Percentiles rank a stretch among this genome's conserved stretches.
These are phyloP conservation scores for Chloropsis cyanopogon DNA, from an alignment of 2,113 vertebrate genomes.

Conservation along the genomic window DNA sequence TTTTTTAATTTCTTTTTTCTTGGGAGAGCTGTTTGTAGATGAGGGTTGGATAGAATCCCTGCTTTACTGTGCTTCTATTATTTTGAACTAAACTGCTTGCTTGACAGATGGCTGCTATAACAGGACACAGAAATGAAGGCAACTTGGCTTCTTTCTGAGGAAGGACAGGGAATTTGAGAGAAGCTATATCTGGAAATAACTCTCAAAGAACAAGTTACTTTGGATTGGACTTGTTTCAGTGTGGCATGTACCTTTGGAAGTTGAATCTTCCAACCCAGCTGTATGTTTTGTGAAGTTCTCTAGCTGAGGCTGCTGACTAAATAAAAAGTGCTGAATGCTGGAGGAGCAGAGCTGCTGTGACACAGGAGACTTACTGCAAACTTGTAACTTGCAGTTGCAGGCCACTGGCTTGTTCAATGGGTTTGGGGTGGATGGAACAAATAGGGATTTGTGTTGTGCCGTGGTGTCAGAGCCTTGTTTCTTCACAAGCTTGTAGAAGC, in stretches of 20 bases:
- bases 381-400: background rate
- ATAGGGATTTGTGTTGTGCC: background rate
- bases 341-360: background rate
- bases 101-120: conserved; percentile 8
- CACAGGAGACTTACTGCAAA: background rate
- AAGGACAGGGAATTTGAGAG: background rate
- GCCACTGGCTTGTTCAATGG: background rate
- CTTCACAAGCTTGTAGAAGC: background rate
- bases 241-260: background rate
- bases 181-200: background rate
- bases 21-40: background rate
- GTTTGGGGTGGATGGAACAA: background rate
- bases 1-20: background rate
- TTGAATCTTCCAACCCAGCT: background rate
- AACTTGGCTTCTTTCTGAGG: background rate
- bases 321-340: background rate
- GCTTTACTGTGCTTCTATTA: background rate
- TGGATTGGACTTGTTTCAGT: background rate
- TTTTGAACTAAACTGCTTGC: background rate
- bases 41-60: background rate
- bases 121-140: background rate
- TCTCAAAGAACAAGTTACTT: background rate
- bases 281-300: background rate
- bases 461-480: background rate
- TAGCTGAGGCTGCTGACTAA: background rate